Evolutionary conservation across 2,888 invertebrate genomes (phyloP), one percentile per base, ranked within the genome.

Genomic region (Aleiodes leptofemur): DNA sequence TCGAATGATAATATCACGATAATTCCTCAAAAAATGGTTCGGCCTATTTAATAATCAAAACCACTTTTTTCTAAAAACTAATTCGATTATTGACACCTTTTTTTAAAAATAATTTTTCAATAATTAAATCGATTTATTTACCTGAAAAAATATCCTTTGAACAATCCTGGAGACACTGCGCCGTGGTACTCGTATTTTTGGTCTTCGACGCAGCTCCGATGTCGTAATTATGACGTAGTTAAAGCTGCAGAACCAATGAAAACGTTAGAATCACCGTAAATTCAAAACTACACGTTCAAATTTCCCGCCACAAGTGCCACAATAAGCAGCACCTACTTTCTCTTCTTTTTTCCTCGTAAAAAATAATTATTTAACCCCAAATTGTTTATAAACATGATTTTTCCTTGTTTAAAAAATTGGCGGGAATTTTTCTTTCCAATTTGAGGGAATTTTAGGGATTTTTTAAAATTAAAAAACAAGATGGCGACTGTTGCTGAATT

Each of bases 101-200:
- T 55, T 55, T 8, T 14, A n/a, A n/a, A n/a, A n/a, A 55, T 8
- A 16, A 16, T 50, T 69, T 48, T 6, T 69, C 13, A 69, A 23
- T 38, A 16, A 43, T 29, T 56, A n/a, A 56, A 11, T 11, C 11
- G 3, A 43, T 64, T 23, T 43, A 64, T 16, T 64, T 64, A 64
- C 64, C 64, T 64, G 64, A 6, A 64, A 64, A 23, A 64, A 64
- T 48, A 64, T 64, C 13, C 64, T 64, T 9, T 64, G 64, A 13
- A 48, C 64, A 16, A 64, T 64, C 16, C 48, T 48, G 6, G 14
- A 14, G 13, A 50, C 23, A 38, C 29, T 71, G 71, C 57, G 59
- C 43, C 13, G 57, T 31, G 71, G 59, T n/a, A 57, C 59, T 11
- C 48, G 48, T 23, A 51, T 31, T 43, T 56, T 38, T 13, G 38